Evolutionary conservation across 2,113 vertebrate genomes (phyloP).

Genomic region (Atractosteus spatula): DNA sequence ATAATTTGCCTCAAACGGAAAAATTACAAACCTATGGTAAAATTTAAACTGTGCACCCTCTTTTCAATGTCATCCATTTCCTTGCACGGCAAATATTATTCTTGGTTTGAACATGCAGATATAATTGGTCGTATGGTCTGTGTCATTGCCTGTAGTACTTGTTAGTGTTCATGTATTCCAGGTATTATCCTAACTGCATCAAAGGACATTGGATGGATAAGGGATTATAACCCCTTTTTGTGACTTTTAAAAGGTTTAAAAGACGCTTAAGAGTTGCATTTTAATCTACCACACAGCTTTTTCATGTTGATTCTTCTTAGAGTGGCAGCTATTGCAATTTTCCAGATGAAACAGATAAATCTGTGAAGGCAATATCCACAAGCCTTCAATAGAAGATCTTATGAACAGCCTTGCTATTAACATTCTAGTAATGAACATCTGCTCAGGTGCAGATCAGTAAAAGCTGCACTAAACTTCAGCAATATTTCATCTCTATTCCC

Average conservation of each 20-base stretch:
- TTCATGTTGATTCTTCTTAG: background rate
- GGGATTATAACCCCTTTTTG: constrained; percentile 47
- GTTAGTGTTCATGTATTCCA: constrained; percentile 31
- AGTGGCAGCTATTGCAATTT: background rate
- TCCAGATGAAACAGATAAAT: background rate
- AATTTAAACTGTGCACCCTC: too few species aligned
- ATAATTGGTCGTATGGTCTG: constrained; percentile 29
- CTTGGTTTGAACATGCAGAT: background rate
- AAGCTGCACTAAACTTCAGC: constrained; percentile 15
- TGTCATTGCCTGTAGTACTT: constrained; percentile 28
- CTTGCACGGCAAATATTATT: background rate
- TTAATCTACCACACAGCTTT: background rate
- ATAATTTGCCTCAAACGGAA: too few species aligned
- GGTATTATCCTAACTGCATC: constrained; percentile 29
- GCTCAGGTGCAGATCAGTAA: constrained; percentile 7
- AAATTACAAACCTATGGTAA: too few species aligned
- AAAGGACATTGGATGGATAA: constrained; percentile 36
- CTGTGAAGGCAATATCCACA: background rate
- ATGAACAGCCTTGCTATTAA: constrained; percentile 12
- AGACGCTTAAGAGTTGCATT: background rate
- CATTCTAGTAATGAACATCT: constrained; percentile 32
- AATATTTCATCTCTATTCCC: constrained; percentile 18
- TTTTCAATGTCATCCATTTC: background rate
- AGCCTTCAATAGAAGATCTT: background rate
- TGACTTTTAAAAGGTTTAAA: constrained; percentile 4